Evolutionary conservation across 2,888 invertebrate genomes (phyloP).

Genomic region (Disparrhopalites patrizii): DNA sequence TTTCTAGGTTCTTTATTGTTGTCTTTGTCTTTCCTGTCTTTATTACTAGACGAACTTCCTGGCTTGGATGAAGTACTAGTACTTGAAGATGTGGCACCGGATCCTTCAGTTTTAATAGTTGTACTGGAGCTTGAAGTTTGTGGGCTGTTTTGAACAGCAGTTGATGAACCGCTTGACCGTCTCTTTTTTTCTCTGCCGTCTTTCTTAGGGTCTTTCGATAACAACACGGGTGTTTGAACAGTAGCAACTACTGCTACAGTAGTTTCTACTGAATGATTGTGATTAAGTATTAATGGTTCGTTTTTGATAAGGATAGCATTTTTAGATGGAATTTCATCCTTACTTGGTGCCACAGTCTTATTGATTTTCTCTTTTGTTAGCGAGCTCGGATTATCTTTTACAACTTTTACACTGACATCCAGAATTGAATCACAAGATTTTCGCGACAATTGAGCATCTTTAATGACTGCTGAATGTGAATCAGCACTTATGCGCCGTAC

Average conservation of each 20-base stretch:
- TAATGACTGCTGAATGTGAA: slow-evolving; percentile 23
- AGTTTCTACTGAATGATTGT: slow-evolving; percentile 33
- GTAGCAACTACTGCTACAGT: slow-evolving; percentile 47
- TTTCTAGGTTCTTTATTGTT: slow-evolving; percentile 53
- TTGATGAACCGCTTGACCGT: slow-evolving; percentile 37
- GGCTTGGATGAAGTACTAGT: slow-evolving; percentile 43
- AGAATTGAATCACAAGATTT: slow-evolving; percentile 19
- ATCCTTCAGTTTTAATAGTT: slow-evolving; percentile 27
- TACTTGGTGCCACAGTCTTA: slow-evolving; percentile 12
- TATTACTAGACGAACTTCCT: slow-evolving; percentile 49
- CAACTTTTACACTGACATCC: slow-evolving; percentile 4
- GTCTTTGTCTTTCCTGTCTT: slow-evolving; percentile 51
- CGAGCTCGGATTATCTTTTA: slow-evolving; percentile 11
- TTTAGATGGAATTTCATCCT: slow-evolving; percentile 24
- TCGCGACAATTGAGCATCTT: slow-evolving; percentile 18
- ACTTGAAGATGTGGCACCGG: slow-evolving; percentile 25
- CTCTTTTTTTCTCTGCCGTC: slow-evolving; percentile 42
- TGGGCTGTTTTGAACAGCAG: slow-evolving; percentile 21
- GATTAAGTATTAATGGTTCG: slow-evolving; percentile 36
- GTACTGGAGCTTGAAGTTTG: slow-evolving; percentile 33
- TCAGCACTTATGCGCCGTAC: slow-evolving; percentile 46
- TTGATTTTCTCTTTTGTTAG: slow-evolving; percentile 11
- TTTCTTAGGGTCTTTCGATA: slow-evolving; percentile 40
- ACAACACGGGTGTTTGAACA: slow-evolving; percentile 26
- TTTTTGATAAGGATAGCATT: slow-evolving; percentile 32